Evolutionary conservation across 2,888 invertebrate species (phyloP).

Genomic region (Beris morrisii): DNA sequence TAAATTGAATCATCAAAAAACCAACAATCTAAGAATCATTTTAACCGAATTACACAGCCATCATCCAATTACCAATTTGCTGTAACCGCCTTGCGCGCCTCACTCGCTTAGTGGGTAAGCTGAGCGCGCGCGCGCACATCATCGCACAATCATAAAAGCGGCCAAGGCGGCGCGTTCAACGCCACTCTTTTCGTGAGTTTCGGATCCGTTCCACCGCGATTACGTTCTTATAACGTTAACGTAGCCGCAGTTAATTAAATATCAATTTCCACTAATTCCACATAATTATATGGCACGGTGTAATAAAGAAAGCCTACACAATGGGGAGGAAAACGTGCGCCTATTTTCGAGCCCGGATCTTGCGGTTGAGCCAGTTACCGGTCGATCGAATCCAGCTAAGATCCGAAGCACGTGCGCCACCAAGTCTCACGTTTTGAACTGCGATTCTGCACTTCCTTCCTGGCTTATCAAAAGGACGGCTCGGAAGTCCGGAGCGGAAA

Average conservation of each 20-base stretch:
- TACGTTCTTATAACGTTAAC: constrained; percentile 20
- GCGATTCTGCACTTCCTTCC: too few relatives aligned
- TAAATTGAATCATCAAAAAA: constrained; percentile 34
- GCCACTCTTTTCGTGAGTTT: constrained; percentile 27
- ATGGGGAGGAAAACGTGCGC: constrained; percentile 21
- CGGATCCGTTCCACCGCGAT: constrained; percentile 14
- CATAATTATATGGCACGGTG: constrained; percentile 35
- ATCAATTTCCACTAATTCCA: constrained; percentile 39
- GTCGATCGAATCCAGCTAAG: not conserved
- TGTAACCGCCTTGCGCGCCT: constrained; percentile 36
- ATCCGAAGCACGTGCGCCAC: not conserved
- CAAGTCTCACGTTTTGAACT: not conserved
- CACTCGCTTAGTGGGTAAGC: not conserved
- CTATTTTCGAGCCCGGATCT: not conserved
- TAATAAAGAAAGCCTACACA: constrained; percentile 8
- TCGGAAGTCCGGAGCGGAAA: not conserved
- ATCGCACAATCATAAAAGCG: constrained; percentile 20
- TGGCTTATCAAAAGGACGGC: not conserved
- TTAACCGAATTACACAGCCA: constrained; percentile 33
- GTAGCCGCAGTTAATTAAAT: constrained; percentile 37
- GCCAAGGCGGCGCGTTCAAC: not conserved
- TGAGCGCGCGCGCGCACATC: too few relatives aligned
- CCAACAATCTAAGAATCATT: constrained; percentile 34
- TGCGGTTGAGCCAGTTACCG: not conserved
- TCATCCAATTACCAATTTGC: constrained; percentile 40